Percentiles rank a stretch among this genome's conserved stretches.
Conservation (phyloP, 2,797 vertebrate genomes). For the Synanceia verrucosa region DNA sequence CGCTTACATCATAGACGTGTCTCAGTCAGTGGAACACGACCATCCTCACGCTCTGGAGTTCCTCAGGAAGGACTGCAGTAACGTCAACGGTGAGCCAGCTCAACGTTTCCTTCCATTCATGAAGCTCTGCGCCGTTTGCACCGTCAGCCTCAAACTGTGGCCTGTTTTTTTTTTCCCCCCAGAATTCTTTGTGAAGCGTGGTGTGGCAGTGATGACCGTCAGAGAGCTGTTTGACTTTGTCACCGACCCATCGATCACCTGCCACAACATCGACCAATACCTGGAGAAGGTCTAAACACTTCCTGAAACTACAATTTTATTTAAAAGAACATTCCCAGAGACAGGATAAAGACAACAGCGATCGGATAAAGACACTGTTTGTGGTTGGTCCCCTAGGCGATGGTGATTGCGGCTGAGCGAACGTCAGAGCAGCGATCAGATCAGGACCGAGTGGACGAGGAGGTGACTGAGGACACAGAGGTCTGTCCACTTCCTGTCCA, state of each 20-base stretch:
- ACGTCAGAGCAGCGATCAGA: slow-evolving; percentile 90
- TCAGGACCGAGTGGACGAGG: slow-evolving; percentile 94
- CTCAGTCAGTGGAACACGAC: slow-evolving; percentile 93
- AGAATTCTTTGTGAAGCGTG: slow-evolving; percentile 91
- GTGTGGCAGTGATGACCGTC: slow-evolving; percentile 93
- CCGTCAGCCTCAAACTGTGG: background rate
- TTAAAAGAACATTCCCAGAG: background rate
- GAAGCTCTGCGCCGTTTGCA: too few species aligned
- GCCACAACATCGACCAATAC: slow-evolving; percentile 89
- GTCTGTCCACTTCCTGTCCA: too few species aligned
- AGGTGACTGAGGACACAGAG: slow-evolving; percentile 79
- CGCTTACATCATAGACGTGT: slow-evolving; percentile 91
- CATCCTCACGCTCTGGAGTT: slow-evolving; percentile 93
- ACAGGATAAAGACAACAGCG: rapidly evolving
- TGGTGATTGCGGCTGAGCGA: slow-evolving; percentile 88
- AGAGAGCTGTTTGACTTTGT: slow-evolving; percentile 95
- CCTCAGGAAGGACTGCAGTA: slow-evolving; percentile 90
- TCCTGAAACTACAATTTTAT: background rate
- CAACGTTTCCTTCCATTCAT: too few species aligned
- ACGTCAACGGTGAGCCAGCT: slow-evolving; percentile 84
- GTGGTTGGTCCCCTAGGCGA: slow-evolving; percentile 81
- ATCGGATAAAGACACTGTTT: too few species aligned
- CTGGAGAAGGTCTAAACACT: slow-evolving; percentile 84
- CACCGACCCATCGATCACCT: slow-evolving; percentile 91
- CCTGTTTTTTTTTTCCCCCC: slow-evolving; percentile 10